phyloP scores from a whole-genome alignment of 2,113 vertebrate genomes.

The Hippotragus niger region DNA sequence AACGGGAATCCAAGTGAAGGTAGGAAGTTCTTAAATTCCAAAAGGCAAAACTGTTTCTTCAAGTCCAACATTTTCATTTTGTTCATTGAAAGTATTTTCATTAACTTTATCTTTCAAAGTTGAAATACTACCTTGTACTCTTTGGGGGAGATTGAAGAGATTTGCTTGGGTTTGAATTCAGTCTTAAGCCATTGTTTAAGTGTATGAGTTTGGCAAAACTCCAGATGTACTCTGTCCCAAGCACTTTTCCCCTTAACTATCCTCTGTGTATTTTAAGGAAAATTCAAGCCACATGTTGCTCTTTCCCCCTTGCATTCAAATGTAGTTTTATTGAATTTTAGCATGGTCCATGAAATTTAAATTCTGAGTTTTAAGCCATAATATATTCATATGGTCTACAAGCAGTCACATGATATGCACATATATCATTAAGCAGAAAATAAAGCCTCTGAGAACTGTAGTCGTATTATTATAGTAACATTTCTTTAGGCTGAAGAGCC shows the following conservation, averaged over 20 bases:
- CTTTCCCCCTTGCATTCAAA: constrained; percentile 51
- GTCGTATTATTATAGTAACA: background rate
- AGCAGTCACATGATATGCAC: constrained; percentile 21
- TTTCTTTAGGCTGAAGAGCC: constrained; percentile 12
- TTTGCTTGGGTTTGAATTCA: constrained; percentile 47
- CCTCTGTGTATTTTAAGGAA: constrained; percentile 58
- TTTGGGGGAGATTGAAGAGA: constrained; percentile 41
- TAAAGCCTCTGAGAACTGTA: constrained; percentile 42
- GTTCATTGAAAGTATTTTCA: constrained; percentile 41
- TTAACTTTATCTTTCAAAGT: constrained; percentile 49
- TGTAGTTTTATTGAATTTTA: constrained; percentile 71
- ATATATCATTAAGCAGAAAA: constrained; percentile 62
- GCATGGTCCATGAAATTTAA: constrained; percentile 63
- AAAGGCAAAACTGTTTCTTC: constrained; percentile 14
- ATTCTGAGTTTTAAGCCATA: constrained; percentile 57
- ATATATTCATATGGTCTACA: constrained; percentile 55
- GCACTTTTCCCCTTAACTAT: constrained; percentile 52
- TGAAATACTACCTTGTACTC: constrained; percentile 49
- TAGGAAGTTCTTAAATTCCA: constrained; percentile 22
- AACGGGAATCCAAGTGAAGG: background rate
- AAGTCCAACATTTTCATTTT: background rate
- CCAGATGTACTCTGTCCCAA: constrained; percentile 60
- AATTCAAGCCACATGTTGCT: constrained; percentile 69
- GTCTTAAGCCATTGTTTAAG: constrained; percentile 62
- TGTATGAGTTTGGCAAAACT: constrained; percentile 52